phyloP scores from a whole-genome alignment of 2,797 vertebrate genomes.

The Girardinus metallicus region DNA sequence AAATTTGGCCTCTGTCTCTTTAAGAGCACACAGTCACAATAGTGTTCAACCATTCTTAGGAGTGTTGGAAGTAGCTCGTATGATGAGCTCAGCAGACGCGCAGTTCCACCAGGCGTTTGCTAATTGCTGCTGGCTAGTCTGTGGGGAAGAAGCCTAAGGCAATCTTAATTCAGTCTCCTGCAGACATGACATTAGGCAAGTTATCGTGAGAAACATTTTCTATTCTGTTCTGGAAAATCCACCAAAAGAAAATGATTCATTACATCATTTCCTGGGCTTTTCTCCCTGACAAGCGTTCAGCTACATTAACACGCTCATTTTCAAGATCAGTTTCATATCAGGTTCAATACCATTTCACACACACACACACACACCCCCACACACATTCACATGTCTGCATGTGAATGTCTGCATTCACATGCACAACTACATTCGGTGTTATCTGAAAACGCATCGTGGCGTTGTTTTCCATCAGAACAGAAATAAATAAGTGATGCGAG shows the following conservation, averaged over 20 bases:
- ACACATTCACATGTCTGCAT: too few species aligned
- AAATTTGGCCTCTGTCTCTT: neutral
- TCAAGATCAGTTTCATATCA: neutral
- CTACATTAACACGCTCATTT: neutral
- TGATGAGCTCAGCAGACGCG: too few species aligned
- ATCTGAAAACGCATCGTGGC: conserved; percentile 20
- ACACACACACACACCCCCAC: neutral
- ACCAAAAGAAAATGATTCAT: neutral
- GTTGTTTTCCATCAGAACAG: conserved; percentile 52
- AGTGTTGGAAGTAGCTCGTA: neutral
- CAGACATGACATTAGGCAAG: neutral
- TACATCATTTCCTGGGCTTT: neutral
- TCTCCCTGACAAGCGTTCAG: neutral
- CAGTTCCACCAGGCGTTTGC: neutral
- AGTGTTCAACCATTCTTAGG: neutral
- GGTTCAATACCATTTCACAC: neutral
- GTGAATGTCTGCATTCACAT: too few species aligned
- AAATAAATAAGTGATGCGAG: conserved; percentile 54
- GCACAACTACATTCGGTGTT: conserved; percentile 5
- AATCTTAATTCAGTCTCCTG: neutral
- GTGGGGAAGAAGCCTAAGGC: neutral
- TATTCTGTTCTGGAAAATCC: neutral
- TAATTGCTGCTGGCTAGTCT: neutral
- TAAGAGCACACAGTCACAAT: neutral
- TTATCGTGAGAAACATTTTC: neutral